Conservation (phyloP, 1,140 invertebrate genomes). For the Notospermus geniculatus region DNA sequence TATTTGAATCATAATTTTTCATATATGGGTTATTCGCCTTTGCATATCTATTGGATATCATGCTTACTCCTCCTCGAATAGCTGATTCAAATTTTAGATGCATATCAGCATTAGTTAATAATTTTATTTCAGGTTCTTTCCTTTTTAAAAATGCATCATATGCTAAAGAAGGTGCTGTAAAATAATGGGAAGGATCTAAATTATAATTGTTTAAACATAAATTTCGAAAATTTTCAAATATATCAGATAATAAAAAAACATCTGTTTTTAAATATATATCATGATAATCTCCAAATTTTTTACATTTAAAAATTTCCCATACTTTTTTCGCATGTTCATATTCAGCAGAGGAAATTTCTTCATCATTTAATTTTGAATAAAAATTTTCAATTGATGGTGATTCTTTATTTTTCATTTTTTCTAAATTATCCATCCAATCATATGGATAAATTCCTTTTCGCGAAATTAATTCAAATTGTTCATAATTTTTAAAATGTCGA, state of each 20-base stretch:
- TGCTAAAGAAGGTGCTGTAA: conserved; percentile 30
- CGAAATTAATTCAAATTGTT: no score
- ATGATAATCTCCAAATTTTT: no score
- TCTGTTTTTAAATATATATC: no score
- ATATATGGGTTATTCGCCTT: conserved; percentile 42
- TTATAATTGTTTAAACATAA: conserved; percentile 28
- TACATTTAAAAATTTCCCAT: conserved; percentile 20
- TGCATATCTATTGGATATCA: conserved; percentile 24
- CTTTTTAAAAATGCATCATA: conserved; percentile 32
- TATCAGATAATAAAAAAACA: conserved; percentile 19
- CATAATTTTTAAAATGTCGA: no score
- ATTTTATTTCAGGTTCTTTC: conserved; percentile 29
- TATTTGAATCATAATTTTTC: no score
- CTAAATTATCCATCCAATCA: conserved; percentile 31
- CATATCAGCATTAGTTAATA: conserved; percentile 34
- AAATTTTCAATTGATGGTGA: conserved; percentile 31
- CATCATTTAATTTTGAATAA: conserved; percentile 25
- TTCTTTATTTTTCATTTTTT: conserved; percentile 30
- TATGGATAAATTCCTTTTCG: conserved; percentile 41
- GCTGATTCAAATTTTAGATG: conserved; percentile 30
- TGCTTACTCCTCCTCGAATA: conserved; percentile 28
- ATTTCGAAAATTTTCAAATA: conserved; percentile 38
- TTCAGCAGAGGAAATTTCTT: no score
- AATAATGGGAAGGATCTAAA: conserved; percentile 33
- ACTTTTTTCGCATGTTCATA: conserved; percentile 35